Evolutionary conservation across 2,113 vertebrate genomes (phyloP), one percentile per base, ranked within the genome.

Genomic region (Anhinga rufa): DNA sequence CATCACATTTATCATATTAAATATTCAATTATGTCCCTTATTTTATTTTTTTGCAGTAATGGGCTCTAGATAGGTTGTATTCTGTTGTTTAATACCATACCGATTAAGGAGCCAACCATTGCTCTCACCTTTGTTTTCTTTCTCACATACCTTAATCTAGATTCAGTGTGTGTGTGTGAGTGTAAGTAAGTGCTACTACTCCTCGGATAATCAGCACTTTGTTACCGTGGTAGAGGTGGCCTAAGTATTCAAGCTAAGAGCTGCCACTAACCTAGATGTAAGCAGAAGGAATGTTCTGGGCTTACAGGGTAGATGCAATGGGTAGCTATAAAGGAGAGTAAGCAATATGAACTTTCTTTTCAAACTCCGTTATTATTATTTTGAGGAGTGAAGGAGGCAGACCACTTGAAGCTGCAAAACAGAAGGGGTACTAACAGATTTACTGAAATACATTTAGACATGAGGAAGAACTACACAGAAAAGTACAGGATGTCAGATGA

Each of bases 181-280:
- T 92, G 88, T 57, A 89, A 83, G 38, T 85, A 72, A 86, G 29
- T 84, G 83, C 49, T 85, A 36, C 65, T 44, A 44, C 48, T 91
- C 42, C 75, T 76, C 75, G 77, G 72, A 80, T 68, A 96, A 93
- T 92, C 61, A 79, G 75, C 81, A 76, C 90, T 93, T 95, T 96
- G 62, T 82, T 86, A 70, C 55, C 4, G 14, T 66, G 79, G 79
- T 84, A 84, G 46, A 51, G n/a, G 49, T 82, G 42, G 90, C n/a
- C 66, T 77, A 65, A 77, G 62, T 28, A 49, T 54, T 91, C 52
- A 77, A 40, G 46, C 11, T 89, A 90, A 88, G 61, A 75, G 49
- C 36, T 92, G 52, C 42, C 49, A 68, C 34, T 88, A 88, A 70
- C 52, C 19, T 42, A 51, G 31, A 65, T 61, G n/a, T 48, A 61